Evolutionary conservation across 1,140 invertebrate genomes (phyloP), one percentile per base, ranked within the genome.

Genomic region (Meloidogyne exigua): DNA sequence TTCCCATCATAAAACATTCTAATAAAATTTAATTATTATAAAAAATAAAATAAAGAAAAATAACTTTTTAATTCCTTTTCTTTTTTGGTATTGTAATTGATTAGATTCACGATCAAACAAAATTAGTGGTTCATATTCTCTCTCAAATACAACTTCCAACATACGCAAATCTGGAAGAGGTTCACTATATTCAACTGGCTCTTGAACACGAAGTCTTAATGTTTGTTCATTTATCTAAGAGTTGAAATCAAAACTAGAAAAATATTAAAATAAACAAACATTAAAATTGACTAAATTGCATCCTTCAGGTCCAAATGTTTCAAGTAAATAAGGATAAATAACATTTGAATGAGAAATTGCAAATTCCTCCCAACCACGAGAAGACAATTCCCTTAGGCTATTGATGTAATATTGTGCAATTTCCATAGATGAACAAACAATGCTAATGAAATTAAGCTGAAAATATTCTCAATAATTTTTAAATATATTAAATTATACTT

Each of bases 361-460:
- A 63, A 73, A 73, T 28, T 73, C 71, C 12, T 62, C 71, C 71
- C 71, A 73, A 7, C 71, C 71, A 25, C 57, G 42, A 7, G 28
- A 32, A 13, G 5, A 12, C 23, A 73, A 36, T 36, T 73, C 71
- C 15, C 9, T 36, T 11, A 73, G 4, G 11, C 62, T 15, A 10
- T 73, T 64, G 28, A 73, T 21, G 18, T 73, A 73, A 64, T 64
- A 64, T 18, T 73, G 49, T n/a, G 57, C 9, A 65, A 65, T 73
- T 21, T 73, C 71, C 7, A 5, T 39, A 2, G 21, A 64, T 12
- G 26, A 64, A 21, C 71, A 73, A 13, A 64, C 71, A 73, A 73
- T 73, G 57, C 71, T 57, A 15, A 73, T 36, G 65, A 49, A 73
- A 62, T 73, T 28, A 12, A 73, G 26, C 71, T 73, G 3, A 49